These are phyloP conservation scores for Drosophila nikananu DNA, from an alignment of 1,140 invertebrate species.

Conservation along the genomic window DNA sequence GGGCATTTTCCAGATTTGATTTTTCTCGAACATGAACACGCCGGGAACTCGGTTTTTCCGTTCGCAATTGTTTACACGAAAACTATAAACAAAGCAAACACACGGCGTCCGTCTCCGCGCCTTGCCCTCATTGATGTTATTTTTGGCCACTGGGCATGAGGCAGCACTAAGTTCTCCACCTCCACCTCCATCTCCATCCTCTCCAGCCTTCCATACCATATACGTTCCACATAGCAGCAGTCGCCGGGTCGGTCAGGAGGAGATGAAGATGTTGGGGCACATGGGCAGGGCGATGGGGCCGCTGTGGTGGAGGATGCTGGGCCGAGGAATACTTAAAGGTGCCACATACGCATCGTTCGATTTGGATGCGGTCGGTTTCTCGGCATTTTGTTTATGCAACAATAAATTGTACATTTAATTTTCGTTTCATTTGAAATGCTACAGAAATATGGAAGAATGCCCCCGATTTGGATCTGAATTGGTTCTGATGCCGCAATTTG, in stretches of 20 bases:
- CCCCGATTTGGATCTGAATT: constrained; percentile 43
- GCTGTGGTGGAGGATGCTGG: constrained; percentile 4
- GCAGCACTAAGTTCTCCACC: constrained; percentile 59
- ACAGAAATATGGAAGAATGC: constrained; percentile 59
- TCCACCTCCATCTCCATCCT: constrained; percentile 39
- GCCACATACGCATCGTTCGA: constrained; percentile 74
- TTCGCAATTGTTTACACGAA: constrained; percentile 77
- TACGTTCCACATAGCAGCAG: constrained; percentile 58
- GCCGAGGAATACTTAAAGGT: constrained; percentile 73
- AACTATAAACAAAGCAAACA: constrained; percentile 71
- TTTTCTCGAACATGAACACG: constrained; percentile 72
- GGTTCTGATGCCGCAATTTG: constrained; percentile 22
- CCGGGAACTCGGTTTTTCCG: constrained; percentile 56
- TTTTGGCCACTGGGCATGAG: constrained; percentile 66
- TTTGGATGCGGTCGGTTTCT: constrained; percentile 72
- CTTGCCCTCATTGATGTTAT: constrained; percentile 60
- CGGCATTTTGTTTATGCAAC: constrained; percentile 81
- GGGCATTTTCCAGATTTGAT: constrained; percentile 50
- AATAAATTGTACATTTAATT: constrained; percentile 83
- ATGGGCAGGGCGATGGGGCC: constrained; percentile 1
- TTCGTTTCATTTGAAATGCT: constrained; percentile 73
- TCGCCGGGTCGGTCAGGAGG: constrained; percentile 36
- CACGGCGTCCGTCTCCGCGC: constrained; percentile 32
- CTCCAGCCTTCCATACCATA: constrained; percentile 44
- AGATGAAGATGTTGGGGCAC: constrained; percentile 32